A percentile compares a stretch with the other conserved stretches of the same genome.
Evolutionary conservation across 2,888 invertebrate species (phyloP).

Genomic region (Uropetala carovei): DNA sequence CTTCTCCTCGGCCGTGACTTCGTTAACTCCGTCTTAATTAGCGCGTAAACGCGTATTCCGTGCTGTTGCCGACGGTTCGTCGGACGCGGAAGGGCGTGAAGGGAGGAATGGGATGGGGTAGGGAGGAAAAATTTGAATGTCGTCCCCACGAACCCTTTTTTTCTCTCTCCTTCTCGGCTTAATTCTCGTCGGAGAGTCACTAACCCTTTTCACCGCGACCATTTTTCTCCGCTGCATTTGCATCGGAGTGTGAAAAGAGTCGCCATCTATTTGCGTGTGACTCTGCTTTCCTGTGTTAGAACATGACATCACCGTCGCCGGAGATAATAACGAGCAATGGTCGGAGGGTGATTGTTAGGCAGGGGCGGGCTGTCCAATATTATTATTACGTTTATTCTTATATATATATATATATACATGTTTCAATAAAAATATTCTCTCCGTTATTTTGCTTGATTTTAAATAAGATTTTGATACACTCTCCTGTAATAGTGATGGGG

Average conservation of each 20-base stretch:
- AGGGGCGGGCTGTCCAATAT: too few relatives aligned
- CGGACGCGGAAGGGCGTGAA: too few relatives aligned
- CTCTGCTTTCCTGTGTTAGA: not conserved
- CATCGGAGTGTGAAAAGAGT: slow-evolving; percentile 55
- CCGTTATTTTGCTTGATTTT: too few relatives aligned
- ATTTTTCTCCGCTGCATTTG: slow-evolving; percentile 56
- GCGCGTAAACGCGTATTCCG: slow-evolving; percentile 21
- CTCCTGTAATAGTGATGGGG: too few relatives aligned
- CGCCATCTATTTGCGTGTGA: slow-evolving; percentile 2
- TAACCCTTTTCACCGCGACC: slow-evolving; percentile 33
- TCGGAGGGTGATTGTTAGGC: not conserved
- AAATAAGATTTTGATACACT: too few relatives aligned
- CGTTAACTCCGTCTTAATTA: not conserved
- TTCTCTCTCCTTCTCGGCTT: not conserved
- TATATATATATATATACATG: too few relatives aligned
- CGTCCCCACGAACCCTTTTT: not conserved
- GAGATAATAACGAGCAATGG: not conserved
- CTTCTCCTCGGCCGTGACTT: not conserved
- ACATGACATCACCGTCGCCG: not conserved
- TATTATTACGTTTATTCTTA: too few relatives aligned
- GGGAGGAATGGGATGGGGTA: not conserved
- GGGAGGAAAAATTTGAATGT: not conserved
- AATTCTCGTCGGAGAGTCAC: slow-evolving; percentile 33
- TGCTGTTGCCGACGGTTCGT: not conserved
- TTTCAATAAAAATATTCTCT: too few relatives aligned